Evolutionary conservation across 2,888 invertebrate species (phyloP), one percentile per base, ranked within the genome.

Genomic region (Pterostichus madidus): DNA sequence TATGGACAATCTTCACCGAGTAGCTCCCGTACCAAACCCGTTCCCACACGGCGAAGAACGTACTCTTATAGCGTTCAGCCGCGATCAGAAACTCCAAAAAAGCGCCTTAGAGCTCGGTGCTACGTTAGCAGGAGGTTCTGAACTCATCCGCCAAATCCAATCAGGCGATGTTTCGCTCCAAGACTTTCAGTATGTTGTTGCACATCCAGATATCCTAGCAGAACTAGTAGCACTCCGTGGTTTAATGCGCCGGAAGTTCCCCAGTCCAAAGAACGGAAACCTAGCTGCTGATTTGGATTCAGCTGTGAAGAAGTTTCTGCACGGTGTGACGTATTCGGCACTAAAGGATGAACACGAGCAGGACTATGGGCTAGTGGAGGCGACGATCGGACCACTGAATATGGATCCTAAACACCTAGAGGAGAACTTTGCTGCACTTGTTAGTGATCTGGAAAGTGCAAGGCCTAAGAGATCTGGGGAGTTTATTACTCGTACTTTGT

Each of bases 201-300:
- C 96, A 0, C 96, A 97, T 90, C 94, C 96, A 0, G 94, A 95
- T 87, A 95, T 97, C 84, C 88, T 96, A 73, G 93, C 95, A 0
- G 97, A 97, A 77, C 87, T 97, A 49, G 93, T 95, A 0, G 91
- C 93, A 0, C 91, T 97, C 82, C 92, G 96, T 84, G 97, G 97
- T 1, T 87, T 97, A 61, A 91, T 97, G 92, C 96, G 95, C 87
- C 93, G 91, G 84, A 93, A 93, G 86, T 96, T 96, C 89, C 97
- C 97, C 0, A 94, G 92, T 86, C 89, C 93, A 0, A 91, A 91
- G 86, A 85, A 86, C 52, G 96, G 95, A 52, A 96, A 95, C 0
- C 87, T 97, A 17, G 93, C 94, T 80, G 85, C 90, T 0, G 92
- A 97, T 88, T 88, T 97, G 0, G 88, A 87, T 0, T 90, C 88